These are phyloP conservation scores for Ramphastos sulfuratus DNA, from an alignment of 2,113 vertebrate genomes.

Conservation along the genomic window DNA sequence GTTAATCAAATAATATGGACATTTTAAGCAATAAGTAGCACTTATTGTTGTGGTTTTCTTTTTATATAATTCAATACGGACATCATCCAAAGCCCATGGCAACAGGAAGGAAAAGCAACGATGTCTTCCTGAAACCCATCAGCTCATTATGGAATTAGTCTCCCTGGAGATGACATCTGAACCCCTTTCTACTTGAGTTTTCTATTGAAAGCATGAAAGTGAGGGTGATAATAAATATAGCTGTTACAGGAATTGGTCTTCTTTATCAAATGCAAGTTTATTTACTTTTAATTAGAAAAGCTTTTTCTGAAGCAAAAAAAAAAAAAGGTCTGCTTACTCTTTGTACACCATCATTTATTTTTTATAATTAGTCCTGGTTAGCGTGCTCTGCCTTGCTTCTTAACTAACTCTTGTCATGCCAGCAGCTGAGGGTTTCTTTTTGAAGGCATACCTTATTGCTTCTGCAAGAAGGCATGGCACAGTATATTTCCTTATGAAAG, in stretches of 20 bases:
- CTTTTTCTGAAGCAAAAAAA: background rate
- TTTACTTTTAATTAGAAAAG: slow-evolving; percentile 51
- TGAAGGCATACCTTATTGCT: background rate
- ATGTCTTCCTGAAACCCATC: slow-evolving; percentile 17
- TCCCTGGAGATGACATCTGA: slow-evolving; percentile 44
- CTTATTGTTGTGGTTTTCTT: background rate
- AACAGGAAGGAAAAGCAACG: slow-evolving; percentile 26
- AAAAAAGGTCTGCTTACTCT: slow-evolving; percentile 3
- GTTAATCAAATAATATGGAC: background rate
- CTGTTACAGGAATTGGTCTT: background rate
- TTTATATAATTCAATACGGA: background rate
- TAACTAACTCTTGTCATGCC: background rate
- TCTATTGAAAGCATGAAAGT: background rate
- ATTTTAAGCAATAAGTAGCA: background rate
- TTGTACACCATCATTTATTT: background rate
- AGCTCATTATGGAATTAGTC: slow-evolving; percentile 18
- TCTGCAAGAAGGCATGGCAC: background rate
- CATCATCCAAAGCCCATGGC: slow-evolving; percentile 4
- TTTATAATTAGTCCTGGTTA: background rate
- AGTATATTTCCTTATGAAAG: background rate
- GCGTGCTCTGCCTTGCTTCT: background rate
- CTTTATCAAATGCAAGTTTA: slow-evolving; percentile 27
- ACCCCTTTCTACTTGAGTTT: background rate
- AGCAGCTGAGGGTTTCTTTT: background rate
- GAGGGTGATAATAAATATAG: background rate